phyloP scores from a whole-genome alignment of 2,113 vertebrate species.

The Psilopsiagon aymara region DNA sequence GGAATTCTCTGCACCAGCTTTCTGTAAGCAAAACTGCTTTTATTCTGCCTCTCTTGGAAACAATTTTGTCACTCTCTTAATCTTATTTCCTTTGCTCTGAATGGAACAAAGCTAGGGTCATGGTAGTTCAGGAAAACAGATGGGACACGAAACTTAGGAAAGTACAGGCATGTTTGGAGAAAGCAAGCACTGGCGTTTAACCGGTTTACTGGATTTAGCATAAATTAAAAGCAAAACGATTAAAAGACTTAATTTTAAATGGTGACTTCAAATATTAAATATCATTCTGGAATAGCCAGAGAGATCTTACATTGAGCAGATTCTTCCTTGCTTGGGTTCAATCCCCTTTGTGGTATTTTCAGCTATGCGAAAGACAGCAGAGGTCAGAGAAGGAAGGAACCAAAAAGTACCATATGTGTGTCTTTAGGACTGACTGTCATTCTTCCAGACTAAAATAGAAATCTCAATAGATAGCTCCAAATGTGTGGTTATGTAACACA shows the following conservation, averaged over 20 bases:
- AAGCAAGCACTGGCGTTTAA: background rate
- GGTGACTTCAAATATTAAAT: background rate
- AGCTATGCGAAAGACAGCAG: background rate
- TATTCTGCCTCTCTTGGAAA: background rate
- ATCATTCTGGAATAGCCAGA: background rate
- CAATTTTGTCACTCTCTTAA: background rate
- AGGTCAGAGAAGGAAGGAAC: background rate
- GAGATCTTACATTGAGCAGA: background rate
- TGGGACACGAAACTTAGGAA: background rate
- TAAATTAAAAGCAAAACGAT: background rate
- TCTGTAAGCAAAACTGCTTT: background rate
- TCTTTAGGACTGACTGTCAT: background rate
- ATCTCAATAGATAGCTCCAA: background rate
- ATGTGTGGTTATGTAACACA: background rate
- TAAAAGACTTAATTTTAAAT: background rate
- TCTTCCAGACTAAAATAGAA: constrained; percentile 1
- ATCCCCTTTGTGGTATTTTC: background rate
- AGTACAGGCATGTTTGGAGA: background rate
- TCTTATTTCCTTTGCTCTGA: background rate
- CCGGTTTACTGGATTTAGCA: background rate
- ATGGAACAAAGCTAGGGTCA: background rate
- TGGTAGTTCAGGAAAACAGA: background rate
- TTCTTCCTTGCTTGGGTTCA: background rate
- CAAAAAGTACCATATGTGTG: background rate
- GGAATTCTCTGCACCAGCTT: background rate